These are phyloP conservation scores for Buphagus erythrorhynchus DNA, from an alignment of 2,797 vertebrate genomes.

Conservation along the genomic window DNA sequence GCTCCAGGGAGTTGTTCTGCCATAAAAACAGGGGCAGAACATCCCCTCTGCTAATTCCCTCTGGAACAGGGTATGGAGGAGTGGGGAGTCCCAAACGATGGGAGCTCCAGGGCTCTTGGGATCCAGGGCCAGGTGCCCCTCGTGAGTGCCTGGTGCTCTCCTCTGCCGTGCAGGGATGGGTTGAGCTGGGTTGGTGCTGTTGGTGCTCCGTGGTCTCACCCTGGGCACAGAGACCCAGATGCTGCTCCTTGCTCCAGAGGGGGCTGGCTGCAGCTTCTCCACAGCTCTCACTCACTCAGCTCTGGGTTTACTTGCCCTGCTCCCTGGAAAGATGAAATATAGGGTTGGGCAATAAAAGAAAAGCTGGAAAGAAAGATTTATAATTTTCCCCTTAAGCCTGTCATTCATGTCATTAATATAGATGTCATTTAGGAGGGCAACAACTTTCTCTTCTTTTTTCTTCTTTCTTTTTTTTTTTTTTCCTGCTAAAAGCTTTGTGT, in stretches of 20 bases:
- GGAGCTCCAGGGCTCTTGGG: neutral
- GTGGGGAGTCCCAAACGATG: accelerated
- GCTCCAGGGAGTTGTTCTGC: neutral
- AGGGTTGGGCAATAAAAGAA: conserved; percentile 22
- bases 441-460: conserved; percentile 50
- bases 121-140: neutral
- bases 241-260: neutral
- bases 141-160: neutral
- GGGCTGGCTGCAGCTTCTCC: neutral
- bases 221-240: accelerated
- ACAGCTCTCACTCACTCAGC: neutral
- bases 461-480: neutral
- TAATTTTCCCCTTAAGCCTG: conserved; percentile 51
- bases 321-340: conserved; percentile 9
- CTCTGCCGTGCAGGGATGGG: accelerated
- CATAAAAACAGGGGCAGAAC: neutral
- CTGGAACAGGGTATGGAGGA: accelerated
- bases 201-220: accelerated
- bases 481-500: conserved; percentile 30
- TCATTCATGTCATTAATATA: conserved; percentile 60
- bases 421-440: conserved; percentile 44
- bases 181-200: accelerated
- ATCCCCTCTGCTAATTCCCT: neutral
- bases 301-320: neutral
- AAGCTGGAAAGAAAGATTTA: conserved; percentile 52